Percentiles rank a stretch among this genome's conserved stretches.
These are phyloP conservation scores for Stomatorhinus ivindoensis DNA, from an alignment of 2,113 vertebrate species.

Conservation along the genomic window DNA sequence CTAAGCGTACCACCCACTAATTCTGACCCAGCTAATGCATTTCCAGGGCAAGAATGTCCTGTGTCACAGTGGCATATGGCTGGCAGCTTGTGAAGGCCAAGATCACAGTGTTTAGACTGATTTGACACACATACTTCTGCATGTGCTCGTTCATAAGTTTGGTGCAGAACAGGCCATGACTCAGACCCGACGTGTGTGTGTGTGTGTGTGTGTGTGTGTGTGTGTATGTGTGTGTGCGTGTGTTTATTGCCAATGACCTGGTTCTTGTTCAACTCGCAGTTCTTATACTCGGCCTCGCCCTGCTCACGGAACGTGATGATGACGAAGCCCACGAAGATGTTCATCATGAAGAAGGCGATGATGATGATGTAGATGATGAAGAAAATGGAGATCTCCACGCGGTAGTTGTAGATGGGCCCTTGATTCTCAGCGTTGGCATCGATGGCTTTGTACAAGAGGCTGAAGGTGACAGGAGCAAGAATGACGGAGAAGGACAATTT, in stretches of 20 bases:
- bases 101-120: not conserved
- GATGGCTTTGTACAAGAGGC: slow-evolving; percentile 84
- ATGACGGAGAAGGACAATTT: not conserved
- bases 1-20: not conserved
- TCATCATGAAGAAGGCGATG: slow-evolving; percentile 99
- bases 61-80: not conserved
- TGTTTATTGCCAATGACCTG: slow-evolving; percentile 58
- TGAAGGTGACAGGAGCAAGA: slow-evolving; percentile 31
- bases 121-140: not conserved
- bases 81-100: not conserved
- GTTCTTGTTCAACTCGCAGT: slow-evolving; percentile 94
- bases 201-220: not conserved
- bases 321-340: slow-evolving; percentile 94
- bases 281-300: slow-evolving; percentile 87
- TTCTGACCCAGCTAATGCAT: not conserved
- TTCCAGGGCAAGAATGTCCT: not conserved
- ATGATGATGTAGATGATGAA: slow-evolving; percentile 97
- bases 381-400: slow-evolving; percentile 88
- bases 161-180: not conserved
- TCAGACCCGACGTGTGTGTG: not conserved
- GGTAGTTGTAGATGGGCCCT: slow-evolving; percentile 89
- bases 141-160: not conserved
- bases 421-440: slow-evolving; percentile 81
- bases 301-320: slow-evolving; percentile 94
- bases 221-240: not conserved